These are phyloP conservation scores for Oscheius sp. DNA, from an alignment of 2,888 invertebrate genomes.

Conservation along the genomic window DNA sequence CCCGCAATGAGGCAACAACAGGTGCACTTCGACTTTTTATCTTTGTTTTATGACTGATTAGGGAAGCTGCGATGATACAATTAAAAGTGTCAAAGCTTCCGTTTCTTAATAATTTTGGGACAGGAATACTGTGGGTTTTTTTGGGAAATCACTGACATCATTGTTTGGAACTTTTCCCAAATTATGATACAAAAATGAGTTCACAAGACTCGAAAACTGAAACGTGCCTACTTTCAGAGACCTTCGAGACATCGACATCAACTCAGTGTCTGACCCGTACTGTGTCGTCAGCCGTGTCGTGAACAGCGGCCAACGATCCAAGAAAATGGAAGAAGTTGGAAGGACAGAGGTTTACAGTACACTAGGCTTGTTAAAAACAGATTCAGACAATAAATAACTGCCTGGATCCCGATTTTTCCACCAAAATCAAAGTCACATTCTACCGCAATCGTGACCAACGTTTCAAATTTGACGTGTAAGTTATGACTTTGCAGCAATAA, in stretches of 20 bases:
- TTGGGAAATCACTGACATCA: not conserved
- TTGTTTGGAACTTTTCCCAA: too few relatives aligned
- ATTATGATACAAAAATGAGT: too few relatives aligned
- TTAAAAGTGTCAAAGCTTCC: too few relatives aligned
- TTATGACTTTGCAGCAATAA: slow-evolving; percentile 4
- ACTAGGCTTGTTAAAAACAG: not conserved
- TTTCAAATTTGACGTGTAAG: slow-evolving; percentile 76
- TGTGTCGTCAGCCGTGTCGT: slow-evolving; percentile 56
- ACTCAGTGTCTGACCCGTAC: slow-evolving; percentile 62
- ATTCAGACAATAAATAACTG: slow-evolving; percentile 76
- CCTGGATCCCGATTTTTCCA: slow-evolving; percentile 77
- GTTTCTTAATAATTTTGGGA: too few relatives aligned
- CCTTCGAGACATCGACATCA: slow-evolving; percentile 59
- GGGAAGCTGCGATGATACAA: too few relatives aligned
- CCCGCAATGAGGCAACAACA: too few relatives aligned
- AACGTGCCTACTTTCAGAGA: slow-evolving; percentile 46
- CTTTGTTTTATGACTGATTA: too few relatives aligned
- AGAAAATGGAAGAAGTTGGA: slow-evolving; percentile 43
- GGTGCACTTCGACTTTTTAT: too few relatives aligned
- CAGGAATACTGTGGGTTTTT: not conserved
- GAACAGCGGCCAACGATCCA: slow-evolving; percentile 32
- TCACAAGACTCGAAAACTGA: too few relatives aligned
- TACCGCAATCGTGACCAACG: slow-evolving; percentile 79
- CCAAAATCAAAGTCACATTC: slow-evolving; percentile 77
- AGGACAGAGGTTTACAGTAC: slow-evolving; percentile 39